Base-by-base conservation (phyloP, 2,797 vertebrate species). In the Synanceia verrucosa region DNA sequence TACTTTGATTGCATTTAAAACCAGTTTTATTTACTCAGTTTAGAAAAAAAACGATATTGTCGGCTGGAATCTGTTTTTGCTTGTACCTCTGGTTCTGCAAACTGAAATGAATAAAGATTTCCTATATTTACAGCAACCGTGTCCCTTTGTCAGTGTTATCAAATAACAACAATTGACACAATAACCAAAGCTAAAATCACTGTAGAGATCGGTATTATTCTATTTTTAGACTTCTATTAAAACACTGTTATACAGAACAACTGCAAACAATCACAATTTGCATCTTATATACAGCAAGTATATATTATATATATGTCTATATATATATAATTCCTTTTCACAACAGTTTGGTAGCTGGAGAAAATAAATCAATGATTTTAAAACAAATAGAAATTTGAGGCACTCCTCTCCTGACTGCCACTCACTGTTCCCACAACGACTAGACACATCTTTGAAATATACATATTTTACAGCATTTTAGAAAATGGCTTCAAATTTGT, bases 171-270 rank as follows among this genome's bases (percentile, higher is more conserved):
- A 77, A 84, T 21, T 58, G 41, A 83, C 78, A 85, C 71, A 84
- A 85, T 69, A 83, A 88, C 29, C n/a, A 59, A 86, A 82, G 70
- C 68, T 69, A 86, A 80, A 76, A 85, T 79, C 80, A 84, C 70
- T 29, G 67, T 78, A 84, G 78, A 85, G 83, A 86, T 90, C 86
- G 83, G 75, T 77, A 86, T 85, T 88, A 72, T 91, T 90, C 86
- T 92, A 88, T 92, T 90, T 92, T 93, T 90, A 94, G 94, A 95
- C 94, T 94, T 95, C 94, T 94, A 94, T 95, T 96, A 96, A 96
- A 97, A 97, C 96, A 97, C 96, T 96, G 95, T 96, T 95, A 96
- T 95, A 97, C 95, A 96, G 94, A 95, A 96, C 96, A 95, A 94
- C 91, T 96, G 94, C 95, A 97, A 96, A 96, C 95, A 93, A 94